Evolutionary conservation across 2,113 vertebrate genomes (phyloP).

Genomic region (Zosterops hypoxanthus): DNA sequence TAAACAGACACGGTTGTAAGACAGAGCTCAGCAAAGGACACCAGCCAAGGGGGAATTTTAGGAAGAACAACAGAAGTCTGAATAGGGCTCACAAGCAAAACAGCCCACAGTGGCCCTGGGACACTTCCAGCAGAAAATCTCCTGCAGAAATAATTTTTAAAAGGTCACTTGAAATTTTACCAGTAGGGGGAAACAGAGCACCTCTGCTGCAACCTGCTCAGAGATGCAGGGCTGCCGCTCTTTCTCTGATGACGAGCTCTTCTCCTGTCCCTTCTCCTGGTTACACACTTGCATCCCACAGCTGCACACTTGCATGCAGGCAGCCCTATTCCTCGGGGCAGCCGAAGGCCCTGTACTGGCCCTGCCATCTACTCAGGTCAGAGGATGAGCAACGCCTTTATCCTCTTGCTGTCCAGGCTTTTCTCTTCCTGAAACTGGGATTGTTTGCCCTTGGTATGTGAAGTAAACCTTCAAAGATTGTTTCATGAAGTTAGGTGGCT

Average conservation of each 20-base stretch:
- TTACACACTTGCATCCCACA: rapidly evolving
- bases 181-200: conserved; percentile 57
- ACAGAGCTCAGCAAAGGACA: neutral
- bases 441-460: neutral
- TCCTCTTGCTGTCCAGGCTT: neutral
- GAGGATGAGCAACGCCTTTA: neutral
- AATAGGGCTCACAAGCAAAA: neutral
- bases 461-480: neutral
- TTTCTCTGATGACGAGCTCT: neutral
- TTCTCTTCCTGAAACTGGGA: neutral
- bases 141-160: neutral
- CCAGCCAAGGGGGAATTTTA: neutral
- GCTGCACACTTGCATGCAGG: neutral
- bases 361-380: neutral
- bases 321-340: neutral
- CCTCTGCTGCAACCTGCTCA: neutral
- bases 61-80: neutral
- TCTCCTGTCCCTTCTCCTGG: neutral
- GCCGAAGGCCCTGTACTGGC: rapidly evolving
- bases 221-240: neutral
- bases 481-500: neutral
- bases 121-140: neutral
- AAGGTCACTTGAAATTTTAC: neutral
- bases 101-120: rapidly evolving
- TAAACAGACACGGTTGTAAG: neutral